A percentile compares a stretch with the other conserved stretches of the same genome.
These are phyloP conservation scores for Campylorhamphus procurvoides DNA, from an alignment of 2,113 vertebrate species.

Conservation along the genomic window DNA sequence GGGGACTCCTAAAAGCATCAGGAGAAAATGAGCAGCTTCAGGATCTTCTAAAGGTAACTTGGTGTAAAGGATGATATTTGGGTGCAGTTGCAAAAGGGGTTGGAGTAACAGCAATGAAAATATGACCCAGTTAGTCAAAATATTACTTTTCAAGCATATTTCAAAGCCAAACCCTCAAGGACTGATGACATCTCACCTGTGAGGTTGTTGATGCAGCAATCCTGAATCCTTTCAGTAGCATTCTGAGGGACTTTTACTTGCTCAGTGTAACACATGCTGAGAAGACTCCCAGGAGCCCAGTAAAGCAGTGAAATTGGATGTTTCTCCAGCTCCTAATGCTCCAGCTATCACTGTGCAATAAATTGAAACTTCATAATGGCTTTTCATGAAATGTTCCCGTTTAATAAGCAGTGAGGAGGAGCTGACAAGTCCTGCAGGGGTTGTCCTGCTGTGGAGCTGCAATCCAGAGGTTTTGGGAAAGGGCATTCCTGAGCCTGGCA, in stretches of 20 bases:
- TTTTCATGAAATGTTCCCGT: not conserved
- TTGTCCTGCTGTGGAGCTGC: not conserved
- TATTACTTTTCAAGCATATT: not conserved
- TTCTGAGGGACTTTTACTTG: not conserved
- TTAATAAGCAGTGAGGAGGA: not conserved
- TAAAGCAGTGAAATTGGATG: not conserved
- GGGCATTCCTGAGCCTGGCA: not conserved
- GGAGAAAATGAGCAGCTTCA: not conserved
- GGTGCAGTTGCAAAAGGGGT: not conserved
- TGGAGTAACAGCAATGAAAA: not conserved
- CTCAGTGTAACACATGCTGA: not conserved
- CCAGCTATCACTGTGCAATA: not conserved
- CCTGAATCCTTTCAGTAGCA: not conserved
- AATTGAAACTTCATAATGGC: not conserved
- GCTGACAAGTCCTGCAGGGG: not conserved
- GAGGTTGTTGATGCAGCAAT: not conserved
- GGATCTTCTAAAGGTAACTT: not conserved
- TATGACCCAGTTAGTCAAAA: not conserved
- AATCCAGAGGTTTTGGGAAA: not conserved
- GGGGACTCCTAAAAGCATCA: not conserved
- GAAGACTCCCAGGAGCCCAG: not conserved
- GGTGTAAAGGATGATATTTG: accelerated
- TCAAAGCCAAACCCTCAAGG: not conserved
- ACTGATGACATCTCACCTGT: not conserved
- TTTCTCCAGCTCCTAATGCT: constrained; percentile 9